Evolutionary conservation across 2,888 invertebrate genomes (phyloP).

Genomic region (Latrodectus elegans): DNA sequence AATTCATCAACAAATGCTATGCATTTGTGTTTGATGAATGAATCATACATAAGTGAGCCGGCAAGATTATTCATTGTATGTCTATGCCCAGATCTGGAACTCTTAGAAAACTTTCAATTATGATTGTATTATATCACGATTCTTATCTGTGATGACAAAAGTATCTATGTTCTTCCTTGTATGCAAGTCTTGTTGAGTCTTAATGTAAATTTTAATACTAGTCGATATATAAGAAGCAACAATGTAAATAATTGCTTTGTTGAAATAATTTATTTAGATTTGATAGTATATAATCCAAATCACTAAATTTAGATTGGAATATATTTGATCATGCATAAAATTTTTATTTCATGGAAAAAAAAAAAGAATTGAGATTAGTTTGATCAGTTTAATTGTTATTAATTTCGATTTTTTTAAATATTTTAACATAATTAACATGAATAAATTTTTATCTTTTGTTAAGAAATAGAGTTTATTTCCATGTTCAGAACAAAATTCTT

Average conservation of each 20-base stretch:
- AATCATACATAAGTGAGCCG: neutral
- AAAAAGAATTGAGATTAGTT: too few relatives aligned
- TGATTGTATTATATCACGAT: neutral
- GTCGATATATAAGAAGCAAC: neutral
- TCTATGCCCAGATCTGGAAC: too few relatives aligned
- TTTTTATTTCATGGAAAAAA: too few relatives aligned
- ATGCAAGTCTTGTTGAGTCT: neutral
- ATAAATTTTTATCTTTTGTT: too few relatives aligned
- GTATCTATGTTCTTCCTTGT: constrained; percentile 20
- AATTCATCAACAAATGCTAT: constrained; percentile 59
- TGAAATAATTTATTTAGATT: neutral
- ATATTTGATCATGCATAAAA: too few relatives aligned
- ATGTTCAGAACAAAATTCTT: too few relatives aligned
- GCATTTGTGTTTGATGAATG: constrained; percentile 49
- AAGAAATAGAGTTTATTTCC: too few relatives aligned
- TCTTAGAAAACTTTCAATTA: neutral
- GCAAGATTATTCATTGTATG: too few relatives aligned
- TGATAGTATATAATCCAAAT: neutral
- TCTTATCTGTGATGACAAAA: constrained; percentile 25
- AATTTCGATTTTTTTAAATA: too few relatives aligned
- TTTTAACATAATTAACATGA: too few relatives aligned
- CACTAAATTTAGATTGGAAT: neutral
- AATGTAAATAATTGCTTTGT: neutral
- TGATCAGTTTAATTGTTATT: too few relatives aligned
- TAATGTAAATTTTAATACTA: neutral